A percentile compares a stretch with the other conserved stretches of the same genome.
Evolutionary conservation across 30 jellyfish, hydroid and myxozoan genomes (phyloP).

Genomic region (Catostylus mosaicus): DNA sequence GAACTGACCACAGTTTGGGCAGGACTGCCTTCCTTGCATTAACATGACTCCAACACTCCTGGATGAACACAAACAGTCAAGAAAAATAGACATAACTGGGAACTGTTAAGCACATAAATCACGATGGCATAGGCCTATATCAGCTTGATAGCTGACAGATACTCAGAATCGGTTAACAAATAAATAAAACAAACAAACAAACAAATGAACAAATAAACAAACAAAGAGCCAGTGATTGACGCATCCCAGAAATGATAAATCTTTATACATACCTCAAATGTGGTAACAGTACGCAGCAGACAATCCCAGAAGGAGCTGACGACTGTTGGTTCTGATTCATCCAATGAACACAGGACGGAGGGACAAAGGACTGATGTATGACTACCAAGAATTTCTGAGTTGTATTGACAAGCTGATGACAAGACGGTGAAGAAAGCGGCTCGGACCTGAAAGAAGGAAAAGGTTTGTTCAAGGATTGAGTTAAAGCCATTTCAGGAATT

Average conservation of each 20-base stretch:
- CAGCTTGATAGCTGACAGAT: too few relatives aligned
- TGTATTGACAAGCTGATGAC: slow-evolving; percentile 56
- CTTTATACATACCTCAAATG: slow-evolving; percentile 44
- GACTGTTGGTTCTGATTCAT: slow-evolving; percentile 82
- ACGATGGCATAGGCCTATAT: too few relatives aligned
- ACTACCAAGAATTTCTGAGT: background rate
- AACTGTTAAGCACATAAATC: too few relatives aligned
- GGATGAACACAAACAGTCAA: too few relatives aligned
- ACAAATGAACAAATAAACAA: background rate
- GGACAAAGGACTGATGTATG: slow-evolving; percentile 36
- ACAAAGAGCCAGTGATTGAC: too few relatives aligned
- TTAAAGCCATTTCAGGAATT: too few relatives aligned
- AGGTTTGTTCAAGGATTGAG: background rate
- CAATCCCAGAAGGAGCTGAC: slow-evolving; percentile 79
- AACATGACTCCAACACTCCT: slow-evolving; percentile 87
- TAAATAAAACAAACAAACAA: background rate
- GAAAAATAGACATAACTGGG: too few relatives aligned
- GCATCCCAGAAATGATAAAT: background rate
- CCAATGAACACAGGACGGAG: slow-evolving; percentile 59
- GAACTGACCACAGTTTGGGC: slow-evolving; percentile 87
- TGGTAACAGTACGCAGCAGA: slow-evolving; percentile 35
- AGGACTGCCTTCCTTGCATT: slow-evolving; percentile 80
- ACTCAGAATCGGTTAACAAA: too few relatives aligned
- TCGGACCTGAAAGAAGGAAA: slow-evolving; percentile 67
- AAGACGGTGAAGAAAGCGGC: slow-evolving; percentile 75